Evolutionary conservation across 2,888 invertebrate genomes (phyloP).

Genomic region (Perizoma flavofasciatum): DNA sequence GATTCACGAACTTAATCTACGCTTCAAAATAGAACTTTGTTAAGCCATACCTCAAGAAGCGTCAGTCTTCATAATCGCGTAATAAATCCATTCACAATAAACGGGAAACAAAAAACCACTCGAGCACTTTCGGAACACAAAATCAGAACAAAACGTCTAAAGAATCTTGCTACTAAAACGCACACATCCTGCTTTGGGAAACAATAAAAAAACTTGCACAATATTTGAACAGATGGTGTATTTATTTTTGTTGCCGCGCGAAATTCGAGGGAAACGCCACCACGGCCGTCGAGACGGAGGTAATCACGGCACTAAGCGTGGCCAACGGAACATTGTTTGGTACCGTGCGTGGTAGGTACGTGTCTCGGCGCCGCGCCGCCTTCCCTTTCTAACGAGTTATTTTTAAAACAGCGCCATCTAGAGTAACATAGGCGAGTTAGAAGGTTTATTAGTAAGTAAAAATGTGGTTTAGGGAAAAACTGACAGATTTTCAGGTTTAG

Average conservation of each 20-base stretch:
- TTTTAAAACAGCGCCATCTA: slow-evolving; percentile 57
- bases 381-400: slow-evolving; percentile 63
- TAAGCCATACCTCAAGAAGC: slow-evolving; percentile 61
- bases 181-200: slow-evolving; percentile 65
- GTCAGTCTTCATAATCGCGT: slow-evolving; percentile 72
- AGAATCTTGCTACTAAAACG: slow-evolving; percentile 50
- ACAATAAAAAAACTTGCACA: slow-evolving; percentile 76
- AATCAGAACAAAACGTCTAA: slow-evolving; percentile 55
- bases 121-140: slow-evolving; percentile 70
- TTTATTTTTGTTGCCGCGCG: slow-evolving; percentile 78
- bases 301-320: slow-evolving; percentile 67
- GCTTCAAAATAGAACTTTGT: slow-evolving; percentile 49
- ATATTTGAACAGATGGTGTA: slow-evolving; percentile 79
- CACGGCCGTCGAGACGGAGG: slow-evolving; percentile 45
- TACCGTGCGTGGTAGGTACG: slow-evolving; percentile 19
- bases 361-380: slow-evolving; percentile 48
- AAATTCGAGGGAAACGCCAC: slow-evolving; percentile 26
- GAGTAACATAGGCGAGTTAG: not conserved
- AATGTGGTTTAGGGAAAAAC: slow-evolving; percentile 2
- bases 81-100: slow-evolving; percentile 78
- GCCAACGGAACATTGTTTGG: slow-evolving; percentile 58
- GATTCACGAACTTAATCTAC: slow-evolving; percentile 32
- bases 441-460: not conserved
- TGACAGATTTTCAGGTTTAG: not conserved
- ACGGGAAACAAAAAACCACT: slow-evolving; percentile 72